Conservation (phyloP, 2,113 vertebrate genomes). For the Leucosticte australis region DNA sequence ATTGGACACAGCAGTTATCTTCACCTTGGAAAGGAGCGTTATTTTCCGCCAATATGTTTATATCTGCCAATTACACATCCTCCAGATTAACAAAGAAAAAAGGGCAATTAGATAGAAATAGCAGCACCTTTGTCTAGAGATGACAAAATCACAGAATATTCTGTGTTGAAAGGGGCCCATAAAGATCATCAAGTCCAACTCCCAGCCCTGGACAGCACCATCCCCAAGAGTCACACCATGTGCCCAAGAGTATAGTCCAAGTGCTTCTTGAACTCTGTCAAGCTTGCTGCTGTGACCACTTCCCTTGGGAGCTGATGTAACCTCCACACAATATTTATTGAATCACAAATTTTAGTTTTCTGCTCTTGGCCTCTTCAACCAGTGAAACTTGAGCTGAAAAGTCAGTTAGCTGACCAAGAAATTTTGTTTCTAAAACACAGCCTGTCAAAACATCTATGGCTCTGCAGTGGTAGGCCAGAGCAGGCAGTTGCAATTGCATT, state of each 20-base stretch:
- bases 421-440: not conserved
- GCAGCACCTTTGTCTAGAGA: not conserved
- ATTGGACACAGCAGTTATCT: not conserved
- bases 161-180: not conserved
- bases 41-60: not conserved
- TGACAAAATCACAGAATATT: not conserved
- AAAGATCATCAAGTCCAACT: not conserved
- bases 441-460: not conserved
- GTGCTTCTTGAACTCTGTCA: not conserved
- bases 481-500: not conserved
- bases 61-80: not conserved
- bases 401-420: not conserved
- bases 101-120: not conserved
- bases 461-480: not conserved
- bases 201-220: not conserved
- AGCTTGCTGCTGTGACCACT: not conserved
- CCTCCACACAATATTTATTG: not conserved
- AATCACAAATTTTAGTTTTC: not conserved
- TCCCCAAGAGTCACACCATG: not conserved
- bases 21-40: not conserved
- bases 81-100: not conserved
- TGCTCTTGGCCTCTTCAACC: not conserved
- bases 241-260: not conserved
- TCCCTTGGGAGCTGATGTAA: not conserved
- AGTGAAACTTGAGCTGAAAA: not conserved